These are phyloP conservation scores for Caenorhabditis afra DNA, from an alignment of 2,888 invertebrate genomes.

Conservation along the genomic window DNA sequence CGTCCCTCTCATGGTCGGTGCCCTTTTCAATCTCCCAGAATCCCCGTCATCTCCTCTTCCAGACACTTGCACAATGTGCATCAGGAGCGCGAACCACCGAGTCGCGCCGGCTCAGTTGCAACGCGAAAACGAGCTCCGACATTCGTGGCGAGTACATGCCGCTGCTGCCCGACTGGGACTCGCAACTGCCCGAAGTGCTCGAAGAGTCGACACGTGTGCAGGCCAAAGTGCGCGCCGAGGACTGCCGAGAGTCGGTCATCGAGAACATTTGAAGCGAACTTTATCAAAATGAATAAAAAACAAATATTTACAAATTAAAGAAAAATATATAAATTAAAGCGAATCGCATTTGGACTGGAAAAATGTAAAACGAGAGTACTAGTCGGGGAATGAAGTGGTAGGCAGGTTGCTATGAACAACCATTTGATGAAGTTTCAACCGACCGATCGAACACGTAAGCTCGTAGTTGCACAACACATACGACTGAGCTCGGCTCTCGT, in stretches of 20 bases:
- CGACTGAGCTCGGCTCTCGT: not conserved
- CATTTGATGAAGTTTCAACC: no score
- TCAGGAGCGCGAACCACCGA: slow-evolving; percentile 24
- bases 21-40: not conserved
- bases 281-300: not conserved
- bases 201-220: slow-evolving; percentile 39
- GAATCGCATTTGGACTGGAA: no score
- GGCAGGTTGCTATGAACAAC: no score
- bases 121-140: slow-evolving; percentile 30
- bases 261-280: slow-evolving; percentile 25
- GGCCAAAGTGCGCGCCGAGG: slow-evolving; percentile 36
- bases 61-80: slow-evolving; percentile 26
- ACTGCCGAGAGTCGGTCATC: slow-evolving; percentile 32
- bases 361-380: no score
- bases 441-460: no score
- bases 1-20: slow-evolving; percentile 23
- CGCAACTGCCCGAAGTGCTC: slow-evolving; percentile 48
- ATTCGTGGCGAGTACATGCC: slow-evolving; percentile 28
- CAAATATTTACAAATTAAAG: not conserved
- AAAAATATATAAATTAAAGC: not conserved
- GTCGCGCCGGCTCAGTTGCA: slow-evolving; percentile 3
- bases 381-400: no score
- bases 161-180: slow-evolving; percentile 41
- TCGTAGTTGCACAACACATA: no score
- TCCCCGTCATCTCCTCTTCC: not conserved